These are phyloP conservation scores for Caenorhabditis zanzibari DNA, from an alignment of 2,888 invertebrate species.

Conservation along the genomic window DNA sequence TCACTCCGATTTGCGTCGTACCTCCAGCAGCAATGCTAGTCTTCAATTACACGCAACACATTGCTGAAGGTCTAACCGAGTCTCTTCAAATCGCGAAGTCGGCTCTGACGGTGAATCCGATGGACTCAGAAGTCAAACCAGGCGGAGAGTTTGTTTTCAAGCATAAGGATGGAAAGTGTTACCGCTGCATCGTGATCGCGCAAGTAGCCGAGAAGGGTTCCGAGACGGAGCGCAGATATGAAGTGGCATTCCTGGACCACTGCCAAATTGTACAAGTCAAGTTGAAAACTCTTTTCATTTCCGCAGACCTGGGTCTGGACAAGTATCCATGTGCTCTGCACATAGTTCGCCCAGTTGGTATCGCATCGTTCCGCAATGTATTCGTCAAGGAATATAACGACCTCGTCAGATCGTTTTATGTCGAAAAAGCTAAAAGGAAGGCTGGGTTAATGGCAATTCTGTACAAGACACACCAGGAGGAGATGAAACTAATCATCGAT, in stretches of 20 bases:
- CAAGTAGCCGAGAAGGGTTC: conserved; percentile 6
- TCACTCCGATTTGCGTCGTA: conserved; percentile 16
- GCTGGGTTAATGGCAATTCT: background rate
- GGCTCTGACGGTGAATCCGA: background rate
- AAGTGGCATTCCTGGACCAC: conserved; percentile 43
- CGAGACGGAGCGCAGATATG: conserved; percentile 33
- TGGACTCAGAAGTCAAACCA: conserved; percentile 26
- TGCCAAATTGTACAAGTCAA: conserved; percentile 26
- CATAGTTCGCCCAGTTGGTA: conserved; percentile 15
- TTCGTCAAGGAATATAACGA: conserved; percentile 8
- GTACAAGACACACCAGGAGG: background rate
- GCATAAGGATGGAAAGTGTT: conserved; percentile 24
- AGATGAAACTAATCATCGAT: conserved; percentile 20
- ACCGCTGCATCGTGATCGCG: conserved; percentile 23
- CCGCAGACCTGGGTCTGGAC: conserved; percentile 1
- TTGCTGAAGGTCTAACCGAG: background rate
- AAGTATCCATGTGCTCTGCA: conserved; percentile 35
- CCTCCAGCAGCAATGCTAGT: conserved; percentile 21
- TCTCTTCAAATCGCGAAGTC: background rate
- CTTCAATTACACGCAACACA: background rate
- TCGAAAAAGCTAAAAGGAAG: background rate
- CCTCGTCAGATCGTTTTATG: conserved; percentile 1
- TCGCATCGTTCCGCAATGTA: background rate
- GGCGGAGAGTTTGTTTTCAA: conserved; percentile 33
- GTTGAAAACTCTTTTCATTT: conserved; percentile 32